phyloP scores from a whole-genome alignment of 2,113 vertebrate genomes.

The Sorex araneus region DNA sequence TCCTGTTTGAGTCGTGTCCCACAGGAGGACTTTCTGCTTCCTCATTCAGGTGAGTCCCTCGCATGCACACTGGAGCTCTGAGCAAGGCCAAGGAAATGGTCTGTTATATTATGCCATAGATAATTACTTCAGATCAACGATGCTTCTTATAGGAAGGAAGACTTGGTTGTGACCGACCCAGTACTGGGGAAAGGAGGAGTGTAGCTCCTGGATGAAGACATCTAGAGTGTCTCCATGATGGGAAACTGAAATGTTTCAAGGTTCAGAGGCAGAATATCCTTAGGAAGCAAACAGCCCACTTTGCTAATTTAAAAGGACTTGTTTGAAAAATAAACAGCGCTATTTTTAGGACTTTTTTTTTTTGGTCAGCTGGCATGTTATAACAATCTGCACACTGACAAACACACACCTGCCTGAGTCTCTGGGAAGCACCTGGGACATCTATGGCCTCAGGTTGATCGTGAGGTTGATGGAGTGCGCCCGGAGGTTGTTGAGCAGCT shows the following conservation, averaged over 20 bases:
- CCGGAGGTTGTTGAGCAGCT: no score
- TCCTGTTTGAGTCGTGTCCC: background rate
- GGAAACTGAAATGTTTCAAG: background rate
- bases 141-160: background rate
- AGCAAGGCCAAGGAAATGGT: background rate
- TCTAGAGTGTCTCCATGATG: background rate
- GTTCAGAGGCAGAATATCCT: background rate
- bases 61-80: background rate
- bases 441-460: no score
- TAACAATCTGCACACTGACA: no score
- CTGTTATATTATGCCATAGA: background rate
- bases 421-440: no score
- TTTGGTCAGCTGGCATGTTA: no score
- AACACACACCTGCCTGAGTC: no score
- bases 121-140: background rate
- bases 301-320: background rate
- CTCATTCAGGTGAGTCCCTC: background rate
- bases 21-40: background rate
- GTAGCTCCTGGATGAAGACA: background rate
- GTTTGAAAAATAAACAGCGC: background rate
- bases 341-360: rapidly evolving
- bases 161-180: background rate
- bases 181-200: background rate
- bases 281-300: background rate
- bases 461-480: no score